Evolutionary conservation across 2,888 invertebrate species (phyloP), one percentile per base, ranked within the genome.

Genomic region (Lepetodrilus schrolli): DNA sequence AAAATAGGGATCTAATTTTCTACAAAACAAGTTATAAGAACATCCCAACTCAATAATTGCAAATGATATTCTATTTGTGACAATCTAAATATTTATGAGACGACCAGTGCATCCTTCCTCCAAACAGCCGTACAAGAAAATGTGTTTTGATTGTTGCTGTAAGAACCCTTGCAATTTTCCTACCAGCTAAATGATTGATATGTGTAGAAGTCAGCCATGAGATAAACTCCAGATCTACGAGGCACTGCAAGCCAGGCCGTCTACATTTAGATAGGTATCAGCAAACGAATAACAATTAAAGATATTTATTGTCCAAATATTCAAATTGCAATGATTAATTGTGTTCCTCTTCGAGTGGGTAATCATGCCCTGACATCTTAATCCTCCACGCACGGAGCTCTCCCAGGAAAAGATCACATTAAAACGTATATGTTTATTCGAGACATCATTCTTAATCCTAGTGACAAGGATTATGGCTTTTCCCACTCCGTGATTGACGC

Each of bases 241-340:
- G 58, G 30, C 23, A 26, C 17, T 26, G 30, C 30, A 58, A 58
- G 58, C 58, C 58, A n/a, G 13, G 58, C 26, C 34, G 58, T 58
- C 58, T 58, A 58, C 58, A 58, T 58, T 58, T 58, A 58, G 58
- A 58, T 58, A 58, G 30, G 26, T 58, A 58, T 58, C 58, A 58
- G 58, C 58, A 58, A 26, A 58, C 58, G 68, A 47, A 68, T 38
- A 68, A 68, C 68, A 68, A 68, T 68, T 68, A 68, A 68, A 68
- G 68, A 43, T 68, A 68, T 68, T 68, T 68, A 68, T 68, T 68
- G 68, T 68, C 47, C n/a, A 26, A 68, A 43, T 68, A 68, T 38
- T 68, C 68, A 58, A 58, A 58, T 58, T 58, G 58, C 34, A 30
- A 58, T 58, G 58, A 58, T 58, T 58, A 58, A 58, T 58, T 58